Evolutionary conservation across 92 coral and sea anemone genomes (phyloP), one percentile per base, ranked within the genome.

Genomic region (Heliopora coerulea): DNA sequence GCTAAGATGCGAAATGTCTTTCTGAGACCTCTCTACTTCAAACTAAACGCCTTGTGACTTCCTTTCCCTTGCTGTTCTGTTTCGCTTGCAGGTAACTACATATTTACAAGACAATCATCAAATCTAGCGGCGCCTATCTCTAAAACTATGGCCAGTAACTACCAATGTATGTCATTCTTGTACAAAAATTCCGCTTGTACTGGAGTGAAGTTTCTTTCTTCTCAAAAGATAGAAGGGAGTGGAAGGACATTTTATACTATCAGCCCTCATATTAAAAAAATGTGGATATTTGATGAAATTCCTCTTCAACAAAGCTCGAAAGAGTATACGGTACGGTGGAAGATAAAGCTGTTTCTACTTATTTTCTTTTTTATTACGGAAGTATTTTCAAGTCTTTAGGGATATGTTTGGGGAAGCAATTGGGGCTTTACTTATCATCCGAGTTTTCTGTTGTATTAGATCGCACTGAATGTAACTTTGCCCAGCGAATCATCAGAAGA

Each of bases 131-230:
- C 18, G 2, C 8, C 18, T 61, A 31, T 61, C 34, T 10, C 39
- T 0, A 42, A 31, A 61, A 24, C 20, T 6, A 3, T 61, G 48
- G 39, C 67, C 0, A 42, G 12, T 1, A 12, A 6, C 1, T 61
- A 31, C 18, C 67, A 61, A 28, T 61, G 67, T n/a, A 61, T 61
- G 67, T 31, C 67, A 18, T 61, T 61, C 42, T 61, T 26, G 67
- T 61, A 61, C 34, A 61, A 61, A 42, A 27, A 12, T 4, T 31
- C 15, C 0, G 10, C 34, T 8, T 15, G 19, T 42, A 13, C 1
- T 13, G 48, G 67, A 18, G 31, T 61, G 67, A 6, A 25, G 24
- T 31, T 61, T 23, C 20, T 27, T 31, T 12, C 67, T 14, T 27
- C 7, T 2, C 67, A 61, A 31, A 10, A 0, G 0, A 2, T 31